These are phyloP conservation scores for Hyposmocoma kahamanoa DNA, from an alignment of 1,140 invertebrate genomes.

Conservation along the genomic window DNA sequence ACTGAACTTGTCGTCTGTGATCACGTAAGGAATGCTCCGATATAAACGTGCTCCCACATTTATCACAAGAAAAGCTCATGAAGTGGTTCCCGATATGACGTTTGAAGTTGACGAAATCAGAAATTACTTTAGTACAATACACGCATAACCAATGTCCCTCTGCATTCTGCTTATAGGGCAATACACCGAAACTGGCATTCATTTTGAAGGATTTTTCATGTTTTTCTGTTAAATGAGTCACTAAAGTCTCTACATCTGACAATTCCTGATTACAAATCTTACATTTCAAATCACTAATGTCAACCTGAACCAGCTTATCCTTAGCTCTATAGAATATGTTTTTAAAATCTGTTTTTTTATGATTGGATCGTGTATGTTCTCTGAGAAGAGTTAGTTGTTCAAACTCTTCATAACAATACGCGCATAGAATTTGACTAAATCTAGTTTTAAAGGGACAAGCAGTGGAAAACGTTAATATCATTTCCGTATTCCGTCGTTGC, in stretches of 20 bases:
- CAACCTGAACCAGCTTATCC: constrained; percentile 59
- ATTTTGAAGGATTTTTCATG: constrained; percentile 54
- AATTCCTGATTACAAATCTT: constrained; percentile 42
- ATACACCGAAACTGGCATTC: constrained; percentile 48
- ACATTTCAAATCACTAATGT: constrained; percentile 56
- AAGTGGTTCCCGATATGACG: constrained; percentile 52
- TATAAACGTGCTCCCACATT: constrained; percentile 56
- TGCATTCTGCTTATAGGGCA: constrained; percentile 51
- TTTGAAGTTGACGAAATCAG: constrained; percentile 47
- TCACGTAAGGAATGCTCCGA: constrained; percentile 48
- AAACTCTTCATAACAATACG: constrained; percentile 55
- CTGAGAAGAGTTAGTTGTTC: constrained; percentile 36
- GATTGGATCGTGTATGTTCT: constrained; percentile 44
- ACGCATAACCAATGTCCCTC: constrained; percentile 46
- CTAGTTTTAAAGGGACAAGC: constrained; percentile 61
- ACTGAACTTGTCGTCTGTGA: constrained; percentile 55
- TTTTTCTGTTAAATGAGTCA: constrained; percentile 46
- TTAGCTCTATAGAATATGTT: constrained; percentile 58
- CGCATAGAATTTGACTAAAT: constrained; percentile 58
- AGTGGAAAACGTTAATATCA: constrained; percentile 54
- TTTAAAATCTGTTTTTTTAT: constrained; percentile 45
- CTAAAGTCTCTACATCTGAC: constrained; percentile 42
- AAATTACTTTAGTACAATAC: constrained; percentile 41
- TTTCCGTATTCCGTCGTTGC: constrained; percentile 58
- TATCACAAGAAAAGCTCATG: constrained; percentile 57